phyloP scores from a whole-genome alignment of 2,888 invertebrate species.

The Branchipolynoe longqiensis region DNA sequence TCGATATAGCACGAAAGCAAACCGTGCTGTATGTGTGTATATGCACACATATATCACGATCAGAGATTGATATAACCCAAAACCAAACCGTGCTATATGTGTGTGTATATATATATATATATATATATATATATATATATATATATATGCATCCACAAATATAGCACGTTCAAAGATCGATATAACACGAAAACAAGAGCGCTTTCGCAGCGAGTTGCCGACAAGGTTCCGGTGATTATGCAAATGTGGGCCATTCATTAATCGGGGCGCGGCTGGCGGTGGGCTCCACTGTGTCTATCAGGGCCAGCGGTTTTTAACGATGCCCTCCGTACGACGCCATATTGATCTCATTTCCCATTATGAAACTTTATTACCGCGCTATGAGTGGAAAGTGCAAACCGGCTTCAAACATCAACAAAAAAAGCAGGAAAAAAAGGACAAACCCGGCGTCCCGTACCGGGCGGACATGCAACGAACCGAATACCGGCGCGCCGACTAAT shows the following conservation, averaged over 20 bases:
- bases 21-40: not conserved
- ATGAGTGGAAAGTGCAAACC: not conserved
- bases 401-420: too few species aligned
- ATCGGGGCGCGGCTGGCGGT: not conserved
- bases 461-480: constrained; percentile 7
- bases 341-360: constrained; percentile 42
- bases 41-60: not conserved
- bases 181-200: too few species aligned
- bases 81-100: not conserved
- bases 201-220: not conserved
- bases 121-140: not conserved
- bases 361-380: constrained; percentile 28
- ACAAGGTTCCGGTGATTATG: not conserved
- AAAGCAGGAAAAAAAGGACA: too few species aligned
- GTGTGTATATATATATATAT: not conserved
- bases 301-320: constrained; percentile 24
- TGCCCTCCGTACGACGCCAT: constrained; percentile 27
- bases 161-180: too few species aligned
- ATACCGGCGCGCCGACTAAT: not conserved
- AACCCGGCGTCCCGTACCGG: not conserved
- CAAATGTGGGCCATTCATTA: not conserved
- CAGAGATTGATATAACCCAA: not conserved
- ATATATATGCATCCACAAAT: not conserved
- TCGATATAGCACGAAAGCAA: too few species aligned
- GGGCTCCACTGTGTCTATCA: not conserved